Conservation (phyloP, 2,888 invertebrate genomes). For the Rhorus exstirpatorius region DNA sequence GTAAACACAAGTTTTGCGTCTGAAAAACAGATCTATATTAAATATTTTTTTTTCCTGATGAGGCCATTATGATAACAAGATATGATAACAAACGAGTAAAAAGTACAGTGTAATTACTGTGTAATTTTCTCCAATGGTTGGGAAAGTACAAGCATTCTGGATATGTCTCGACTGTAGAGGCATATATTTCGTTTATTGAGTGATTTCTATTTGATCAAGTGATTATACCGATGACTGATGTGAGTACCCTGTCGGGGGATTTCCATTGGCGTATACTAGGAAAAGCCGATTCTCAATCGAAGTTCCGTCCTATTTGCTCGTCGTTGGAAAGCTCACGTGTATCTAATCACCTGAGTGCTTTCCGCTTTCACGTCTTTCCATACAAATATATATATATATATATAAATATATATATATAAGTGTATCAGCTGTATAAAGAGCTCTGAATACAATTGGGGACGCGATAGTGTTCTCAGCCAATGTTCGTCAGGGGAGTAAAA, state of each 20-base stretch:
- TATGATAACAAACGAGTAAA: too few species aligned
- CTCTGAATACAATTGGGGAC: conserved; percentile 11
- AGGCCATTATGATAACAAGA: too few species aligned
- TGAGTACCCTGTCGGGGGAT: conserved; percentile 13
- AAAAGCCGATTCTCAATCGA: conserved; percentile 36
- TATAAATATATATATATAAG: neutral
- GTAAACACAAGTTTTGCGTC: too few species aligned
- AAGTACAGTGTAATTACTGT: too few species aligned
- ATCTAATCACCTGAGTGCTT: conserved; percentile 72
- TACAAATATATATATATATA: conserved; percentile 8
- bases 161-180: too few species aligned
- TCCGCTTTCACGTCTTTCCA: conserved; percentile 5
- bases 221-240: conserved; percentile 41
- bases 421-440: neutral
- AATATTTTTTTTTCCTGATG: too few species aligned
- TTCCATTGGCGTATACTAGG: neutral
- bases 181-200: neutral
- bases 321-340: conserved; percentile 56
- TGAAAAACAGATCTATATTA: too few species aligned
- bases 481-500: conserved; percentile 53
- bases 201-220: conserved; percentile 7
- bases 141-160: too few species aligned
- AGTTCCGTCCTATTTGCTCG: conserved; percentile 39
- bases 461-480: conserved; percentile 22
- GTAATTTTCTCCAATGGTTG: too few species aligned